Percentiles rank a stretch among this genome's conserved stretches.
phyloP scores from a whole-genome alignment of 2,113 vertebrate species.

The Amphilophus citrinellus region DNA sequence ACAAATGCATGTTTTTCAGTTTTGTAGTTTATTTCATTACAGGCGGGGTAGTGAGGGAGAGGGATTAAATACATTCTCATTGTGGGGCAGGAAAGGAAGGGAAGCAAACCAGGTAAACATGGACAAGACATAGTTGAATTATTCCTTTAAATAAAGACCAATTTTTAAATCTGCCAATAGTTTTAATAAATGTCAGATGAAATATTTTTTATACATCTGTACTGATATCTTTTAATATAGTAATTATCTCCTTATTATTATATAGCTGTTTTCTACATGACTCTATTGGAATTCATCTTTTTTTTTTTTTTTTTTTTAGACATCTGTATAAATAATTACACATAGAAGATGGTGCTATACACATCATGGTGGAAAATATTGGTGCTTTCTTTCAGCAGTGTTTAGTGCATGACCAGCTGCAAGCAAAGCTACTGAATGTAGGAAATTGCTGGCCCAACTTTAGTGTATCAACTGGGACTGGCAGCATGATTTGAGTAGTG shows the following conservation, averaged over 20 bases:
- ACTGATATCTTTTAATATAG: constrained; percentile 78
- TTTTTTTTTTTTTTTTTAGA: constrained; percentile 44
- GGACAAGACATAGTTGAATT: constrained; percentile 80
- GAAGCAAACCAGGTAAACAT: constrained; percentile 82
- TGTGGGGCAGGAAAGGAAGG: constrained; percentile 70
- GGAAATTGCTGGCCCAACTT: constrained; percentile 46
- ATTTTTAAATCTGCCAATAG: constrained; percentile 75
- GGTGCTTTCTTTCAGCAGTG: constrained; percentile 56
- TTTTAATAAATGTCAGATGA: constrained; percentile 73
- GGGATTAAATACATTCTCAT: constrained; percentile 83
- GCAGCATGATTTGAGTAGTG: constrained; percentile 47
- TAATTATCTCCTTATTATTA: constrained; percentile 73
- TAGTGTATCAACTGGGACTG: constrained; percentile 44
- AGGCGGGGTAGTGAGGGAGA: constrained; percentile 74
- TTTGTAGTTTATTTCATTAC: constrained; percentile 81
- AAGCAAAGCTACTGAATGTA: constrained; percentile 57
- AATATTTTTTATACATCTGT: constrained; percentile 72
- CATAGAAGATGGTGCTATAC: constrained; percentile 82
- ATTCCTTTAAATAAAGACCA: constrained; percentile 73
- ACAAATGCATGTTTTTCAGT: constrained; percentile 44
- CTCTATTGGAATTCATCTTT: constrained; percentile 69
- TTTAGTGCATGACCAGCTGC: constrained; percentile 53
- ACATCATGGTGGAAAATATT: constrained; percentile 73
- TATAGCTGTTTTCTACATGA: constrained; percentile 76
- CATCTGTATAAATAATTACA: constrained; percentile 83